Evolutionary conservation across 2,797 vertebrate species (phyloP).

Genomic region (Odontamblyopus lacepedii): DNA sequence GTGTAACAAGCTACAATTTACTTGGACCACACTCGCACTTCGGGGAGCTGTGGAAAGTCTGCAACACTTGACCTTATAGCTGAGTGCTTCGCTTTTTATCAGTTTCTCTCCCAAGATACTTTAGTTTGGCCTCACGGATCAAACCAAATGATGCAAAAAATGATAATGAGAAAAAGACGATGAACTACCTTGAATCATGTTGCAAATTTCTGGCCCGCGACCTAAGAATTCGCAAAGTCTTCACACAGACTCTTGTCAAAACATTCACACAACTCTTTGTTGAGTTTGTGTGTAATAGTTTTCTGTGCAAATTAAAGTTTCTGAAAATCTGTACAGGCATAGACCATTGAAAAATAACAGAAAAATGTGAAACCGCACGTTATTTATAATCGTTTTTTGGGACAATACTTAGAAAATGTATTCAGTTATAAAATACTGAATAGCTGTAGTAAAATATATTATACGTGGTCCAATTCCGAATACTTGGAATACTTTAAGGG

Average conservation of each 20-base stretch:
- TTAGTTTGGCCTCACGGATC: too few species aligned
- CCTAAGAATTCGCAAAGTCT: not conserved
- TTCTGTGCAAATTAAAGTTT: too few species aligned
- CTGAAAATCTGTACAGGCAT: too few species aligned
- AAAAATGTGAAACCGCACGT: too few species aligned
- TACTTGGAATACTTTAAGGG: too few species aligned
- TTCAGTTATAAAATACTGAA: too few species aligned
- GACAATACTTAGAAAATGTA: too few species aligned
- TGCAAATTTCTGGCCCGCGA: not conserved
- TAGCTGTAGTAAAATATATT: too few species aligned
- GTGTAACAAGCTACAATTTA: constrained; percentile 6
- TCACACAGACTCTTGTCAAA: too few species aligned
- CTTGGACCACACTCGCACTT: not conserved
- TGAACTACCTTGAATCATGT: not conserved
- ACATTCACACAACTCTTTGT: not conserved
- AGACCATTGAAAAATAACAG: too few species aligned
- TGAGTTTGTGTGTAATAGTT: not conserved
- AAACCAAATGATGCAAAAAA: not conserved
- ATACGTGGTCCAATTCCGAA: too few species aligned
- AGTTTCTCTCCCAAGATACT: not conserved
- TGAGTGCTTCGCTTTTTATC: not conserved
- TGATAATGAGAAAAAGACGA: not conserved
- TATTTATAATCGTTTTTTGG: too few species aligned
- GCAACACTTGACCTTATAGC: not conserved
- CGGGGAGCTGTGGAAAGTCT: not conserved